These are phyloP conservation scores for Drosophila arawakana DNA, from an alignment of 1,140 invertebrate genomes.

Conservation along the genomic window DNA sequence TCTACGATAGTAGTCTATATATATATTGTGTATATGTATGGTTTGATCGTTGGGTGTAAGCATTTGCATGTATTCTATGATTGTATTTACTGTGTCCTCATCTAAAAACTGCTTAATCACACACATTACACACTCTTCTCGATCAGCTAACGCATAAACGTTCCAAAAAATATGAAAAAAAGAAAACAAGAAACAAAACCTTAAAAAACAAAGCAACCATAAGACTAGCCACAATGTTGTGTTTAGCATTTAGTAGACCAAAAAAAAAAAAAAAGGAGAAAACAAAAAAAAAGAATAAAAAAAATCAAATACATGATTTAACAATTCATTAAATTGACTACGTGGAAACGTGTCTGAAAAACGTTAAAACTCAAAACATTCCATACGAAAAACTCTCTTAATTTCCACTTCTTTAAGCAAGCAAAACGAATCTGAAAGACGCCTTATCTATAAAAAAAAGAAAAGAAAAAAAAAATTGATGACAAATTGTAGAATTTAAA, in stretches of 20 bases:
- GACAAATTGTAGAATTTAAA: slow-evolving; percentile 29
- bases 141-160: slow-evolving; percentile 2
- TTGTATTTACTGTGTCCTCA: slow-evolving; percentile 15
- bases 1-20: slow-evolving; percentile 6
- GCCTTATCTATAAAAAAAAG: slow-evolving; percentile 46
- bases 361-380: too few relatives aligned
- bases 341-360: not conserved
- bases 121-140: not conserved
- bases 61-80: slow-evolving; percentile 18
- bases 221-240: slow-evolving; percentile 70
- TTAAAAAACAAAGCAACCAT: slow-evolving; percentile 53
- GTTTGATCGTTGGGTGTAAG: not conserved
- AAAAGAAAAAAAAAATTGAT: slow-evolving; percentile 5
- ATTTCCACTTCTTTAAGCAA: slow-evolving; percentile 9
- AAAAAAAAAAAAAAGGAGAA: not conserved
- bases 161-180: not conserved
- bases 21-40: slow-evolving; percentile 5
- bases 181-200: not conserved
- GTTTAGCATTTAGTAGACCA: slow-evolving; percentile 58
- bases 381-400: too few relatives aligned
- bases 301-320: slow-evolving; percentile 2
- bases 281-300: not conserved
- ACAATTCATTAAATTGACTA: not conserved
- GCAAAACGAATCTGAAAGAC: slow-evolving; percentile 45
- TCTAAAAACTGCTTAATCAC: slow-evolving; percentile 6